Percentiles rank a stretch among this genome's conserved stretches.
These are phyloP conservation scores for Onychomys torridus DNA, from an alignment of 2,797 vertebrate genomes.

Conservation along the genomic window DNA sequence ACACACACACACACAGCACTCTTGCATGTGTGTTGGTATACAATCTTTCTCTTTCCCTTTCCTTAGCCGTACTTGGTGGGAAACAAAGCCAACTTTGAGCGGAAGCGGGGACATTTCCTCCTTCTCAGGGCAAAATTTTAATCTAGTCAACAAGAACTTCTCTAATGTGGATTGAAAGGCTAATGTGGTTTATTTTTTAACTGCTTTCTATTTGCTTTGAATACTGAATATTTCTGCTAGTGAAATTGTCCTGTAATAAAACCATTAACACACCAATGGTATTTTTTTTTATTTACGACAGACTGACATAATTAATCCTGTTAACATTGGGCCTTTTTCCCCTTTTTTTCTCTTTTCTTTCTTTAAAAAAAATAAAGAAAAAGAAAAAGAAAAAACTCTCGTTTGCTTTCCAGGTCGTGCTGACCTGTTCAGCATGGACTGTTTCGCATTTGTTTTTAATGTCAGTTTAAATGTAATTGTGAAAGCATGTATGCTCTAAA, in stretches of 20 bases:
- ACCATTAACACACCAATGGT: conserved; percentile 71
- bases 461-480: conserved; percentile 87
- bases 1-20: background rate
- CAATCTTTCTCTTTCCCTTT: background rate
- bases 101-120: background rate
- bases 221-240: conserved; percentile 71
- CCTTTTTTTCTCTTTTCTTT: background rate
- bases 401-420: conserved; percentile 83
- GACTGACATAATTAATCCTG: conserved; percentile 83
- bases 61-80: background rate
- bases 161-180: conserved; percentile 50
- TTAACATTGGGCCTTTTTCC: conserved; percentile 52
- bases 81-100: background rate
- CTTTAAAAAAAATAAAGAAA: background rate
- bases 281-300: conserved; percentile 80
- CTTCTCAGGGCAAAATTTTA: conserved; percentile 47
- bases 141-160: conserved; percentile 43
- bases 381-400: background rate
- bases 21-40: background rate
- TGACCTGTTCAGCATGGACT: conserved; percentile 88
- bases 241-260: conserved; percentile 78
- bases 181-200: conserved; percentile 69
- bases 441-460: conserved; percentile 88
- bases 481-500: conserved; percentile 82
- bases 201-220: conserved; percentile 75